Evolutionary conservation across 2,113 vertebrate species (phyloP), one percentile per base, ranked within the genome.

Genomic region (Gadus chalcogrammus): DNA sequence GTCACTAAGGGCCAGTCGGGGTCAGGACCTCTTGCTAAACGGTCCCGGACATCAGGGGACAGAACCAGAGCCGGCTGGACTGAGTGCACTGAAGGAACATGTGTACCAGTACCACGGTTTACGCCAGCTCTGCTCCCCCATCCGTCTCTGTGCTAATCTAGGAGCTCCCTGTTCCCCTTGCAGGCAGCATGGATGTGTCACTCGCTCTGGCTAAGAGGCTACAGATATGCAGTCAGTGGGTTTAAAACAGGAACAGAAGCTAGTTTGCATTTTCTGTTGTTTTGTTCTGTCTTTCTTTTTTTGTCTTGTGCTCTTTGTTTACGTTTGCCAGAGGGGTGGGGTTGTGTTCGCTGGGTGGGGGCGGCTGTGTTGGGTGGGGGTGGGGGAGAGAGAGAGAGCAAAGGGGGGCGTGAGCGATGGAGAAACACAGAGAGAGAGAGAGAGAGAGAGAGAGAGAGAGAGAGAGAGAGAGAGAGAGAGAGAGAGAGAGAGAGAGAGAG

Each of bases 341-440:
- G 89, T 90, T 90, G 85, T 79, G 85, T 70, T 83, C 83, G 79
- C 73, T 75, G 72, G 77, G 85, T 84, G 84, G 82, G 81, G 64
- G 75, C 69, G 67, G 79, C 82, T 73, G 69, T 71, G 74, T 70
- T 62, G 65, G 11, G 18, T 13, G 11, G 24, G 42, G 11, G 42
- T 12, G 42, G 11, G 42, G 11, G 42, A 48, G 15, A 58, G 55
- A 5, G 55, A 58, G n/a, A 58, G 15, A 58, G 13, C 15, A 15
- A 7, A 61, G 7, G 42, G 11, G 42, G 11, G 42, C 8, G 42
- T 12, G 42, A 48, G 42, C 2, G 42, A 1, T 48, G 42, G 12
- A 48, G 42, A 9, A 48, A 4, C 11, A 42, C 3, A 42, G 1
- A 42, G 38, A 42, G 38, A 42, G 38, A 6, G 38, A 42, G 38